Percentiles rank a stretch among this genome's conserved stretches.
These are phyloP conservation scores for Serranus cabrilla DNA, from an alignment of 2,797 vertebrate genomes.

Conservation along the genomic window DNA sequence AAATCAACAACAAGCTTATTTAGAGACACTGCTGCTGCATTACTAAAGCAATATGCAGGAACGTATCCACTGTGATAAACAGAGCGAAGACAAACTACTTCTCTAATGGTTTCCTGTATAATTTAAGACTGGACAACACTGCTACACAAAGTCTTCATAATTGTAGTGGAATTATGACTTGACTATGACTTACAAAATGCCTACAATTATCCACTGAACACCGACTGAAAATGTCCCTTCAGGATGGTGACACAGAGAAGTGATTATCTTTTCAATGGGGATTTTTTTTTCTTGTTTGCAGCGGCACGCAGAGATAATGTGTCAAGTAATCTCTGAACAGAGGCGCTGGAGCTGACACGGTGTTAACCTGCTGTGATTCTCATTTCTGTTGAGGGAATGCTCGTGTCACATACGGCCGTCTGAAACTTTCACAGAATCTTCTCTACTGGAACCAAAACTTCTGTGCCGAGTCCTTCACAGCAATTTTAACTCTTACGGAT, in stretches of 20 bases:
- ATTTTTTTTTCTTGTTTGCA: slow-evolving; percentile 41
- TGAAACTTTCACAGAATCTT: slow-evolving; percentile 38
- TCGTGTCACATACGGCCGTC: slow-evolving; percentile 31
- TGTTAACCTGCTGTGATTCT: slow-evolving; percentile 66
- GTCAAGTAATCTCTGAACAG: slow-evolving; percentile 57
- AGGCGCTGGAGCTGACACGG: slow-evolving; percentile 45
- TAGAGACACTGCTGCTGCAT: slow-evolving; percentile 3
- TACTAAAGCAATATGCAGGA: neutral
- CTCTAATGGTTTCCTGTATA: neutral
- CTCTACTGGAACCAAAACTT: slow-evolving; percentile 30
- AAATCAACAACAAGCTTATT: slow-evolving; percentile 2
- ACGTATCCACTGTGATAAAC: slow-evolving; percentile 17
- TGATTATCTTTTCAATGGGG: slow-evolving; percentile 52
- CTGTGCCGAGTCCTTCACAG: slow-evolving; percentile 18
- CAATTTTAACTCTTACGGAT: slow-evolving; percentile 37
- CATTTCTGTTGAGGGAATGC: slow-evolving; percentile 54
- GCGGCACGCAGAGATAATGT: slow-evolving; percentile 58
- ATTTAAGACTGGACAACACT: slow-evolving; percentile 11
- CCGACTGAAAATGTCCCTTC: slow-evolving; percentile 19
- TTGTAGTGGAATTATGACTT: slow-evolving; percentile 1
- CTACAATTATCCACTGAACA: slow-evolving; percentile 38
- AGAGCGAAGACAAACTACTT: slow-evolving; percentile 1
- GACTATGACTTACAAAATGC: slow-evolving; percentile 12
- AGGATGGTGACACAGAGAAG: slow-evolving; percentile 37
- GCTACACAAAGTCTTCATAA: neutral